Evolutionary conservation across 2,797 vertebrate species (phyloP), one percentile per base, ranked within the genome.

Genomic region (Sebastes minor): DNA sequence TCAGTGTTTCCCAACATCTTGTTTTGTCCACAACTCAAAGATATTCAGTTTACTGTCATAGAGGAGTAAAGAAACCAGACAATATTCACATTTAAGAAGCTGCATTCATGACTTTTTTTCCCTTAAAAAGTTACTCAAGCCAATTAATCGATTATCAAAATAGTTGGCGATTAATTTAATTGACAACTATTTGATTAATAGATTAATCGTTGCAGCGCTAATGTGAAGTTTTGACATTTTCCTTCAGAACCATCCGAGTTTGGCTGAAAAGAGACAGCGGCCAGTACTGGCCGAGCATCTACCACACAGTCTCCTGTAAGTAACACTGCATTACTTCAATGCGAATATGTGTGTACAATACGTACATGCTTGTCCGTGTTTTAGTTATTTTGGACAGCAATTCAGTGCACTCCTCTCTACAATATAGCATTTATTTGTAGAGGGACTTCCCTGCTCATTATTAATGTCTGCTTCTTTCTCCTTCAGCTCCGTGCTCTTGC

Each of bases 251-350:
- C 66, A 97, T 99, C 89, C 94, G 98, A 46, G 97, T 99, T 63
- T 99, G 98, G 98, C 96, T 99, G 89, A 99, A 99, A 90, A 96
- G 98, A 92, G 98, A 99, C 96, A 99, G 98, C 0, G 98, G 98
- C 56, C 98, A 99, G 74, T 99, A 99, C 90, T 99, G 98, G 98
- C 98, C 98, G 60, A 99, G 98, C 94, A 99, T 99, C 90, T 99
- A 97, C 88, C 98, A 99, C 94, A 98, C 97, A 1, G 97, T 99
- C 89, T 98, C 98, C 88, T 98, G 98, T 99, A 93, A 98, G 98
- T 98, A 88, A 62, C 1, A n/a, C 67, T 46, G 28, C 25, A 3
- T 12, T 61, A 11, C 22, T 25, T 69, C 14, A 23, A 6, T 9
- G 5, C 1, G 1, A 2, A 56, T 7, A 59, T 5, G 5, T 38